Base-by-base conservation (phyloP, 2,888 invertebrate species). In the Cephus rjabovi region DNA sequence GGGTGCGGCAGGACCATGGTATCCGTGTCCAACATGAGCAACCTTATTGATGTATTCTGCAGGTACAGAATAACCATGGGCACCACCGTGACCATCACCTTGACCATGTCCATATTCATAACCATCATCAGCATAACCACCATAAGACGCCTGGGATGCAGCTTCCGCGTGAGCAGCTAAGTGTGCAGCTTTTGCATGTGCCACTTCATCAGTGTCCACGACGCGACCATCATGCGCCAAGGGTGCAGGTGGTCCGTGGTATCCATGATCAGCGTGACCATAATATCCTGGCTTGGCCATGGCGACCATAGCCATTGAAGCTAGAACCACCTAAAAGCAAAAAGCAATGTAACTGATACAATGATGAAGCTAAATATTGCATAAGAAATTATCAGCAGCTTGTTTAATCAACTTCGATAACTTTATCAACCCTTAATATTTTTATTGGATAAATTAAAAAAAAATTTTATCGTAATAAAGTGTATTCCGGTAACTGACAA, bases 1-100 rank as follows among this genome's bases (percentile, higher is more conserved):
- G n/a, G 83, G 82, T 9, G 84, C 84, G 1, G 81, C 76, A 1
- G 86, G 82, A 34, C 85, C 85, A 30, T 82, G 82, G 76, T 87
- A 86, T 30, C 80, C 81, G 37, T 82, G 81, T 4, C 78, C 78
- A 73, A 11, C 56, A 35, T 78, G 79, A 70, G 68, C 76, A 15
- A 40, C 56, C 75, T 71, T 84, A 83, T 34, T 83, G 76, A 73
- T 79, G 75, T 75, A 82, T 40, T 73, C 77, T 78, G 74, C 76
- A 73, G n/a, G 80, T 75, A 71, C 73, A 12, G 75, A 77, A 73
- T 76, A 75, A n/a, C 74, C 75, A 34, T 75, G 79, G 34, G 79
- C 75, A 35, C 56, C 23, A n/a, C 30, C 37, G 23, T 69, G 56
- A 33, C 31, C 74, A 12, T 23, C 69, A 23, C 78, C 75, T 31